Evolutionary conservation across 2,113 vertebrate genomes (phyloP).

Genomic region (Benitochromis conjunctus): DNA sequence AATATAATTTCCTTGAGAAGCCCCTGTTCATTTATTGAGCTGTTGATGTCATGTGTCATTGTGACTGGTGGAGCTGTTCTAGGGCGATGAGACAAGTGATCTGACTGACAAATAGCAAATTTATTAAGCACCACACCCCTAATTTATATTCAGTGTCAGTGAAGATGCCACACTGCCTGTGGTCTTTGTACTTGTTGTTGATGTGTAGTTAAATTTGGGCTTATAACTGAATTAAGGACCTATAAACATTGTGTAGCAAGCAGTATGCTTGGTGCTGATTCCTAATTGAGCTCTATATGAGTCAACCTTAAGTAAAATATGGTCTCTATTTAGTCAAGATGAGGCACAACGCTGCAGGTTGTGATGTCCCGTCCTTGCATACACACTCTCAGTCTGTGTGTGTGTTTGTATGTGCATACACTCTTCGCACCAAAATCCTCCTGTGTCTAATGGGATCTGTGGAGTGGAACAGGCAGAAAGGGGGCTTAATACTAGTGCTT

Average conservation of each 20-base stretch:
- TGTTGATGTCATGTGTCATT: background rate
- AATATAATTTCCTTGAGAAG: background rate
- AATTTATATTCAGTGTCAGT: background rate
- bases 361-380: slow-evolving; percentile 53
- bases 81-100: background rate
- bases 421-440: slow-evolving; percentile 60
- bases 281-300: background rate
- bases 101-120: background rate
- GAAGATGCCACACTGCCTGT: background rate
- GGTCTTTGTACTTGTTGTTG: background rate
- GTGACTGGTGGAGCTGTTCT: background rate
- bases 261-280: background rate
- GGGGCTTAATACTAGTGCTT: slow-evolving; percentile 71
- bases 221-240: background rate
- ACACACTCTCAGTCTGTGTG: background rate
- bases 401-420: slow-evolving; percentile 30
- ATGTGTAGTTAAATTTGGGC: background rate
- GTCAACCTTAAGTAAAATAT: background rate
- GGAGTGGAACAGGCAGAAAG: slow-evolving; percentile 72
- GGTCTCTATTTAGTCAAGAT: slow-evolving; percentile 14
- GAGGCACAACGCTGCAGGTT: background rate
- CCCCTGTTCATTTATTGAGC: background rate
- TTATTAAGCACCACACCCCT: background rate
- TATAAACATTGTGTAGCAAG: background rate
- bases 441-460: slow-evolving; percentile 77